Conservation (phyloP, 2,888 invertebrate species). For the Machimus atricapillus region DNA sequence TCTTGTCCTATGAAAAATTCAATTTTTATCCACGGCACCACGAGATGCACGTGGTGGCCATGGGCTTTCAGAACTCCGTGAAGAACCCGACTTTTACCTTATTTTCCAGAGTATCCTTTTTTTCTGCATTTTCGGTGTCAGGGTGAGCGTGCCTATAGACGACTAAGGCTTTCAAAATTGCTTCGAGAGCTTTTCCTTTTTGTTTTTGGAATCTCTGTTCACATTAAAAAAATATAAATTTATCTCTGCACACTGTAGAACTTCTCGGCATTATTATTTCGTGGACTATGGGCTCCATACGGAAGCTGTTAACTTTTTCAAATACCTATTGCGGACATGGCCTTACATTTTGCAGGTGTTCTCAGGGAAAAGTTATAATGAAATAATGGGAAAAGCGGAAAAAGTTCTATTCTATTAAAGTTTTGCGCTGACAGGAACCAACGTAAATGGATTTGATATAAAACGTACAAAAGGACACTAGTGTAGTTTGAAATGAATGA, state of each 20-base stretch:
- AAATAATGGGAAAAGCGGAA: not conserved
- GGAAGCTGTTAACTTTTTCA: not conserved
- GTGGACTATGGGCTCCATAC: not conserved
- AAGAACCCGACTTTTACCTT: not conserved
- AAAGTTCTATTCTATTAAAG: not conserved
- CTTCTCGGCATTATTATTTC: not conserved
- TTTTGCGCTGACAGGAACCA: not conserved
- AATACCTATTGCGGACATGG: not conserved
- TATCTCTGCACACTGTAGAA: not conserved
- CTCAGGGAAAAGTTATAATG: not conserved
- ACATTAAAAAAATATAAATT: not conserved
- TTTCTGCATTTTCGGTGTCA: not conserved
- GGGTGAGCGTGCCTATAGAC: not conserved
- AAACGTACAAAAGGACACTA: not conserved
- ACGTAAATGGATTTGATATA: not conserved
- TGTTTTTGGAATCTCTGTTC: not conserved
- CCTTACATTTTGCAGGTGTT: not conserved
- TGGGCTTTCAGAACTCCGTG: not conserved
- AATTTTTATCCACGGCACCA: not conserved
- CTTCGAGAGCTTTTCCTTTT: conserved; percentile 3
- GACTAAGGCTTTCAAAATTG: not conserved
- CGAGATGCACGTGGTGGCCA: not conserved
- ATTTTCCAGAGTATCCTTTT: not conserved
- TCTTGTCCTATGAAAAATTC: not conserved
- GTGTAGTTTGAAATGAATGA: not conserved